Conservation (phyloP, 2,888 invertebrate genomes). For the Bembecia ichneumoniformis region DNA sequence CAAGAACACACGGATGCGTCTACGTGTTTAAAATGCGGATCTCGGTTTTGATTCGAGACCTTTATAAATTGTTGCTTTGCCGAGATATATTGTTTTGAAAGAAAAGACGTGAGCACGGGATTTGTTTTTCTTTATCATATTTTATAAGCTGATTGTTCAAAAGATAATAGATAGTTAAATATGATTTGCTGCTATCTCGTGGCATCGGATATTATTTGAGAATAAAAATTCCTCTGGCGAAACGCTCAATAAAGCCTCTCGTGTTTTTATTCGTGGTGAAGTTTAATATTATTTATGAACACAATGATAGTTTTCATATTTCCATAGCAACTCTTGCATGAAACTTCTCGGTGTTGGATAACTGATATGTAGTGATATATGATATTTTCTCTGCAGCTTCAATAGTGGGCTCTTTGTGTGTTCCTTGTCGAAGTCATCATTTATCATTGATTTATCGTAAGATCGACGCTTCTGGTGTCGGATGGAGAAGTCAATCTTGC, state of each 20-base stretch:
- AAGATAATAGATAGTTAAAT: constrained; percentile 19
- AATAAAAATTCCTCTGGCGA: background rate
- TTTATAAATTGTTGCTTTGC: constrained; percentile 35
- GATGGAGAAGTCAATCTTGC: constrained; percentile 43
- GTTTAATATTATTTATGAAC: background rate
- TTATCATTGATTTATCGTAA: constrained; percentile 53
- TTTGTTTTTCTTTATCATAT: constrained; percentile 17
- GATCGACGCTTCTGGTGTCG: constrained; percentile 36
- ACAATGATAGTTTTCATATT: background rate
- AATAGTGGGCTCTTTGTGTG: constrained; percentile 24
- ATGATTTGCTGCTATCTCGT: constrained; percentile 12
- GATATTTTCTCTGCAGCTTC: constrained; percentile 29
- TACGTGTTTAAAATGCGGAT: constrained; percentile 23
- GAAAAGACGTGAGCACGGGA: constrained; percentile 19
- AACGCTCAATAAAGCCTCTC: background rate
- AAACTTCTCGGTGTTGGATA: constrained; percentile 25
- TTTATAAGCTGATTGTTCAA: constrained; percentile 11
- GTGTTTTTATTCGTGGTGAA: background rate
- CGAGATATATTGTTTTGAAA: constrained; percentile 32
- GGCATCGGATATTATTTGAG: constrained; percentile 1
- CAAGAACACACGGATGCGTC: constrained; percentile 11
- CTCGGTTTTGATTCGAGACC: constrained; percentile 29
- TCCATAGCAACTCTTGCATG: constrained; percentile 19
- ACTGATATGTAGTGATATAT: constrained; percentile 28
- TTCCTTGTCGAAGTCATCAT: constrained; percentile 39